Evolutionary conservation across 2,888 invertebrate species (phyloP), one percentile per base, ranked within the genome.

Genomic region (Heliconius aoede): DNA sequence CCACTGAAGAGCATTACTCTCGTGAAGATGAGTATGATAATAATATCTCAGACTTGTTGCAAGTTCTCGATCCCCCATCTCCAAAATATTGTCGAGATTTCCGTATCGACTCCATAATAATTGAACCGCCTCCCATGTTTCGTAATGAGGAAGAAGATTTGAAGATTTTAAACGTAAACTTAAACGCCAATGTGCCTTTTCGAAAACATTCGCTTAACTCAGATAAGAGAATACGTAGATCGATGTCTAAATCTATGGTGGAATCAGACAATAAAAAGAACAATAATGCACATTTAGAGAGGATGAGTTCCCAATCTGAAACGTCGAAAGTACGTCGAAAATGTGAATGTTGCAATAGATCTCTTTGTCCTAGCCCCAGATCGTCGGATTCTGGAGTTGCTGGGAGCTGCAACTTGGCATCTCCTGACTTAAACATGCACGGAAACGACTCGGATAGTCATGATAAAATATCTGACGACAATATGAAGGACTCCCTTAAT

Each of bases 371-470:
- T 60, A 97, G 97, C 88, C 96, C 96, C 0, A 94, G 97, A 80
- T 97, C 97, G 11, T 97, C 98, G 24, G 97, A 97, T 87, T 98
- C 97, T 0, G 98, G 98, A 32, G 97, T 98, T 91, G 98, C 97
- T 1, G 98, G 97, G 36, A 97, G 97, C 89, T 97, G 96, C 85
- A 96, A 96, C 76, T 93, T 97, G 78, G 95, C 97, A 8, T 96
- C 97, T 1, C 97, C 97, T 0, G 97, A 97, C 88, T 93, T 96
- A n/a, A 91, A 92, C 64, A 88, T 92, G 87, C 92, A 90, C 71
- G 89, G 90, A 26, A 90, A 90, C 80, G 91, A 94, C 79, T 92
- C 91, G 2, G 93, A 93, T 76, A 84, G 86, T 69, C 90, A 89
- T 61, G 92, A 91, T 55, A 94, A 93, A 81, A 81, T 82, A 46